These are phyloP conservation scores for Rutpela maculata DNA, from an alignment of 2,888 invertebrate species.

Conservation along the genomic window DNA sequence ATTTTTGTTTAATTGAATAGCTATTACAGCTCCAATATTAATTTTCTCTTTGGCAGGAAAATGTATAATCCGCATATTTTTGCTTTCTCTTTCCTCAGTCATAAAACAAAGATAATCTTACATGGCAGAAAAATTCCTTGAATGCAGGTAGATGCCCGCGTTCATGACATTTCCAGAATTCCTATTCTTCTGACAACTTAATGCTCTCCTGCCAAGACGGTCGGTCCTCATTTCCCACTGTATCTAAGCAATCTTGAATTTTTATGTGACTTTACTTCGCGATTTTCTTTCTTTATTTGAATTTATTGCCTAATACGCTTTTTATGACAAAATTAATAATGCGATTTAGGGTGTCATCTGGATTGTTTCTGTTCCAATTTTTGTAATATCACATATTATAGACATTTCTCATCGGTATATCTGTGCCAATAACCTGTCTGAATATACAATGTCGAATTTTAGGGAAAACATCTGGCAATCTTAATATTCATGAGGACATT, in stretches of 20 bases:
- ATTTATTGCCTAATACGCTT: conserved; percentile 21
- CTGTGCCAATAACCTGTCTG: not conserved
- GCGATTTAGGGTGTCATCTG: conserved; percentile 23
- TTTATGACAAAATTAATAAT: conserved; percentile 30
- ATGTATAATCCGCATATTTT: conserved; percentile 37
- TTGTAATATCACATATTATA: not conserved
- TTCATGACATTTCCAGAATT: conserved; percentile 51
- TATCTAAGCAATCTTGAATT: conserved; percentile 43
- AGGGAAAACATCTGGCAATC: not conserved
- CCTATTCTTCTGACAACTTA: conserved; percentile 52
- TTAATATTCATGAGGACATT: not conserved
- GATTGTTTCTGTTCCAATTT: conserved; percentile 1
- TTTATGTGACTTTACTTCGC: conserved; percentile 16
- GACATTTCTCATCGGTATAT: not conserved
- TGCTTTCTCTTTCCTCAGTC: conserved; percentile 45
- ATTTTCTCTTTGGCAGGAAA: conserved; percentile 4
- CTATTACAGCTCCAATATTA: conserved; percentile 1
- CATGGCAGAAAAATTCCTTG: conserved; percentile 49
- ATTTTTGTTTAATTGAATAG: conserved; percentile 8
- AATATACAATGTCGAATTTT: conserved; percentile 2
- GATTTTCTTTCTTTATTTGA: conserved; percentile 23
- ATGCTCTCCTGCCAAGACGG: conserved; percentile 46
- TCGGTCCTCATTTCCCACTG: conserved; percentile 43
- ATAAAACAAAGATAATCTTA: conserved; percentile 60
- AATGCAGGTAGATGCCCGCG: conserved; percentile 49